Conservation (phyloP, 1,140 invertebrate genomes). For the Papilio glaucus region DNA sequence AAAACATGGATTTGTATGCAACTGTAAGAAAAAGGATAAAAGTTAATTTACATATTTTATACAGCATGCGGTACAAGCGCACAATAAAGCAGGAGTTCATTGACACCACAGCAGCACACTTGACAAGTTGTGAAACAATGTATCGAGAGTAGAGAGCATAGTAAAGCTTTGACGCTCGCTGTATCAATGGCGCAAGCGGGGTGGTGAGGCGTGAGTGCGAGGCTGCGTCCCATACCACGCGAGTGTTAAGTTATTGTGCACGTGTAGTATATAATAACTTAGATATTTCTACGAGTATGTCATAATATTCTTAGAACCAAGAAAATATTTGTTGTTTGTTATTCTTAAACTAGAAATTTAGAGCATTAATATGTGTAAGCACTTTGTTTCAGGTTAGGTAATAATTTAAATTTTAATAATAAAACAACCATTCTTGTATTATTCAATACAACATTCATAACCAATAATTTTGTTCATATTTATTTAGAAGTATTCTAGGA, state of each 20-base stretch:
- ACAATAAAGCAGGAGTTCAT: neutral
- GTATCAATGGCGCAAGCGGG: neutral
- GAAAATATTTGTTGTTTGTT: neutral
- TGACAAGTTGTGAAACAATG: no score
- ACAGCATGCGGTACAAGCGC: neutral
- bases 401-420: neutral
- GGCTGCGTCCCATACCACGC: neutral
- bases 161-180: neutral
- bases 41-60: neutral
- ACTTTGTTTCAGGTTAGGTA: no score
- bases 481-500: neutral
- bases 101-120: neutral
- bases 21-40: conserved; percentile 51
- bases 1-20: conserved; percentile 73
- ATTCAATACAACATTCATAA: neutral
- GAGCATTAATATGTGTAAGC: no score
- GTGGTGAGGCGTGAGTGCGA: no score
- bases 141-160: neutral
- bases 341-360: neutral
- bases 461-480: neutral
- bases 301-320: no score
- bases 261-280: neutral
- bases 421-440: neutral
- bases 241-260: neutral
- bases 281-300: no score